These are phyloP conservation scores for Harpegnathos saltator DNA, from an alignment of 1,140 invertebrate genomes.

Conservation along the genomic window DNA sequence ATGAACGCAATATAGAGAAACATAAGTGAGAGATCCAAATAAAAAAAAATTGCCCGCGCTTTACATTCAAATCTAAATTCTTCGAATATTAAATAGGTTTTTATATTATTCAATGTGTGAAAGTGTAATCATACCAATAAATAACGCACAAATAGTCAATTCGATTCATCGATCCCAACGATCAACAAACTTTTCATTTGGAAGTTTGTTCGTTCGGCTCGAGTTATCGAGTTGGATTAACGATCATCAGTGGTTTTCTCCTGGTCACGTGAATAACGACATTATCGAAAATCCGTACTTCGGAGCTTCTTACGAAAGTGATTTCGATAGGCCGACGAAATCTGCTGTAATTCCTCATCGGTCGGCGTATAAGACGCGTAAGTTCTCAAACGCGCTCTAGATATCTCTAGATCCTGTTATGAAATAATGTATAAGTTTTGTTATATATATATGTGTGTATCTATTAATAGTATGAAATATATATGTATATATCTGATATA, in stretches of 20 bases:
- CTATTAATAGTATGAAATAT: conserved; percentile 6
- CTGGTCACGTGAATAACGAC: not conserved
- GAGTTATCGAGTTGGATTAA: conserved; percentile 82
- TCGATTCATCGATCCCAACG: conserved; percentile 85
- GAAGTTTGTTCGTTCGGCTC: conserved; percentile 87
- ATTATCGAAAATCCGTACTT: conserved; percentile 8
- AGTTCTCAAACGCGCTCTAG: conserved; percentile 81
- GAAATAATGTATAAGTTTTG: conserved; percentile 37
- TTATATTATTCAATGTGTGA: not conserved
- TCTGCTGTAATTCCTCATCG: conserved; percentile 80
- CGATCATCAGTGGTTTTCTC: conserved; percentile 43
- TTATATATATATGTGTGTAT: no score
- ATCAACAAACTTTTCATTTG: conserved; percentile 85
- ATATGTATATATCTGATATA: not conserved
- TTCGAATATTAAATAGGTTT: not conserved
- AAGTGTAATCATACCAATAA: not conserved
- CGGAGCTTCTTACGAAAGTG: conserved; percentile 55
- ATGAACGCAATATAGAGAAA: no score
- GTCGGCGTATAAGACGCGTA: conserved; percentile 81
- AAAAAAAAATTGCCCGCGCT: not conserved
- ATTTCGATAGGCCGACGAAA: conserved; percentile 74
- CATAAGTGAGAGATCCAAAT: not conserved
- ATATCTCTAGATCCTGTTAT: conserved; percentile 80
- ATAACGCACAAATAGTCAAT: conserved; percentile 66
- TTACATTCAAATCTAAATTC: not conserved